Base-by-base conservation (phyloP, 2,113 vertebrate genomes). In the Anguilla rostrata region DNA sequence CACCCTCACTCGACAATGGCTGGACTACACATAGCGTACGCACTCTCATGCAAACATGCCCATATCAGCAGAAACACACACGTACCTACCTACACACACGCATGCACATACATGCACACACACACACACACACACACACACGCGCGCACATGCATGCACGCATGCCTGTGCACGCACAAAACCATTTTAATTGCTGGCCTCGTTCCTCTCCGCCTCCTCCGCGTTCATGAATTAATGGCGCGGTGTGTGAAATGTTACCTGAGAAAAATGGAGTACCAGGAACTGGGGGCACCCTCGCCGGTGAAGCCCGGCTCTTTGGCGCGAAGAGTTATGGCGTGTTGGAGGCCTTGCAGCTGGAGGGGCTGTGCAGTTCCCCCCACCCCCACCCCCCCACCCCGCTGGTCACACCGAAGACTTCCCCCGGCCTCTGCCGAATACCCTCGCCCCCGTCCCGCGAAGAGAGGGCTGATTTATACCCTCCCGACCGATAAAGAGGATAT, bases 401-500 rank as follows among this genome's bases (percentile, higher is more conserved):
- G 39, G 46, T 26, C 22, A 66, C 81, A 56, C n/a, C 34, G 22
- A 78, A 39, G 34, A 43, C n/a, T 57, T 57, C 34, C 3, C 22
- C 9, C 40, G n/a, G 18, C 7, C 63, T 87, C 60, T 60, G 78
- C 81, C 16, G 82, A 60, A 83, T 78, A 71, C 34, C 85, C 22
- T 29, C 15, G 63, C 81, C 46, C 26, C 82, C 14, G 34, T 79
- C 86, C 82, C 82, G 57, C 15, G 34, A 66, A 78, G 82, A 83
- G 82, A 83, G 20, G 29, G 16, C 53, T 53, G 86, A 87, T 87
- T 87, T 87, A 87, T 83, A n/a, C 81, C 60, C 53, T 83, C 39
- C 66, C 46, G 83, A 78, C 87, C 87, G 87, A 81, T 88, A 83
- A 86, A 88, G 87, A 86, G 88, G 88, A 89, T 92, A 91, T 94